Base-by-base conservation (phyloP, 2,888 invertebrate species). In the Chrysolina americana region DNA sequence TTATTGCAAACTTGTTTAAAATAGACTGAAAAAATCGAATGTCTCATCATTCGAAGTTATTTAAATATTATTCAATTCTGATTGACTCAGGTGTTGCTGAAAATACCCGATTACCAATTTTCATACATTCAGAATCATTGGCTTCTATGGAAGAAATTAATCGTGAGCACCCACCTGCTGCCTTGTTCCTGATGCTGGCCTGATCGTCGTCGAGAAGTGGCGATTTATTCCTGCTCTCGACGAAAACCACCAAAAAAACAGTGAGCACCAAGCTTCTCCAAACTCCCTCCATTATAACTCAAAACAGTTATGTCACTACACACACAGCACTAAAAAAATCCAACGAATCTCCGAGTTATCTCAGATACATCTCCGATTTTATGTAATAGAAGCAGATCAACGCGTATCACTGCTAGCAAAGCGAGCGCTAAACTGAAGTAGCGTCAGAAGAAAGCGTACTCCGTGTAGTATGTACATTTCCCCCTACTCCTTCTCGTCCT, bases 151-250 rank as follows among this genome's bases (percentile, higher is more conserved):
- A 21, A 4, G 19, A 53, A 53, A 21, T 21, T 21, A 2, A 53
- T 21, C 17, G 5, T 2, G 5, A 19, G 1, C 1, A 81, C 82
- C 77, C 80, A 87, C 87, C 87, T 82, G 87, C 86, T 36, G 86
- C 84, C 79, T 85, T 87, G 76, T 86, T 86, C 78, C 84, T 83
- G 17, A 83, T 82, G 73, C 84, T 84, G 50, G 81, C 78, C 56
- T 80, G 81, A 48, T 85, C 86, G 41, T 87, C 87, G 70, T 85
- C 85, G 41, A 86, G 66, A 21, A 87, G 80, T n/a, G 87, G 87
- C 65, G 86, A 79, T 75, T 83, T 85, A 80, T 81, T 84, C 80
- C 86, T 84, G 53, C 81, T 81, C 44, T 77, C 76, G 44, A 73
- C 80, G 21, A 75, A 17, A 28, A 65, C 73, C 65, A 76, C 62